Evolutionary conservation across 2,888 invertebrate species (phyloP), one percentile per base, ranked within the genome.

Genomic region (Xestia c-nigrum): DNA sequence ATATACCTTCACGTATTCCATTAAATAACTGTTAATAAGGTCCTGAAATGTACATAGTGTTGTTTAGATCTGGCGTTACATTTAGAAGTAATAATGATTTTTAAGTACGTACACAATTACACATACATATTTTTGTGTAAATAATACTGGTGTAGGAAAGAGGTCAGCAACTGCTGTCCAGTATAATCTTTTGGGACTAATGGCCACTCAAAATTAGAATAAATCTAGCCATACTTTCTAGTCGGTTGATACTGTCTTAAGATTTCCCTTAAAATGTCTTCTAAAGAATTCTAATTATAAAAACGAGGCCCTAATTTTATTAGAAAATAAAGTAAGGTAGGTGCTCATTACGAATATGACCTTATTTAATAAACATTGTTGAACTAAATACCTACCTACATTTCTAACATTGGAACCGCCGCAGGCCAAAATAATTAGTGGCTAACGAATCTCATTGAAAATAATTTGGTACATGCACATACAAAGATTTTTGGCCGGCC

Each of bases 391-490:
- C 72, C 64, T 66, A 76, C 76, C 64, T 19, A 76, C 47, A 79
- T 74, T 72, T 14, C 59, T 66, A 68, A 78, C 69, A 80, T 76
- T 84, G 3, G 16, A 74, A 74, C 73, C 65, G 82, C 86, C 84
- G 59, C 65, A 57, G 84, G 89, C 67, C 52, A 83, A 72, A 46
- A 83, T 81, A 85, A 85, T 87, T 87, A 86, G 70, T 72, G 72
- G 72, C 80, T 86, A 85, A 86, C 84, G 81, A 84, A 81, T 74
- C 78, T 76, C 82, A 80, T 83, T 86, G 78, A 81, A 83, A 82
- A 83, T 85, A 87, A 87, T 88, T 87, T 76, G 86, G 61, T 82
- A 80, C 80, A 86, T 85, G 66, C 80, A 78, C 76, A 78, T 71
- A 80, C 80, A 85, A 83, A 87, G 81, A 86, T 69, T 86, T 84